Percentiles rank a stretch among this genome's conserved stretches.
phyloP scores from a whole-genome alignment of 2,113 vertebrate species.

The Plotosus lineatus region DNA sequence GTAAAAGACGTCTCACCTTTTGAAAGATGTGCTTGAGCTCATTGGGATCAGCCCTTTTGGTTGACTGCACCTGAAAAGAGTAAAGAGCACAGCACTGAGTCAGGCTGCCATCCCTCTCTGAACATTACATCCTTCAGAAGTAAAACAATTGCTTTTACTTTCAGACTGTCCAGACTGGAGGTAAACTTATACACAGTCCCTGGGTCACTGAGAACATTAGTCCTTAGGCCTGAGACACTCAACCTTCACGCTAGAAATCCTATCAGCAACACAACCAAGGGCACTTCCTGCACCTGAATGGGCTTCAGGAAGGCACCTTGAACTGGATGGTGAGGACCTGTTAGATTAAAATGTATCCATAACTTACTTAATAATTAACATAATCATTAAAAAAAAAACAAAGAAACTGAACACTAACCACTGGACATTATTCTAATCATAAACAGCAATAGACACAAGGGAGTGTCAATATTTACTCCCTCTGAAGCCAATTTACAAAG shows the following conservation, averaged over 20 bases:
- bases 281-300: constrained; percentile 1
- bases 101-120: background rate
- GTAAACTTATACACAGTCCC: background rate
- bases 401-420: background rate
- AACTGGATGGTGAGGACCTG: background rate
- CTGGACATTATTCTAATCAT: background rate
- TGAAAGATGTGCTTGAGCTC: constrained; percentile 90
- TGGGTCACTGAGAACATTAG: background rate
- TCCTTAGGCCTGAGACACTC: background rate
- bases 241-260: background rate
- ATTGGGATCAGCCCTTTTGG: constrained; percentile 88
- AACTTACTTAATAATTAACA: background rate
- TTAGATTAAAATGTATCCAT: too few species aligned
- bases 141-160: background rate
- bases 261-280: background rate
- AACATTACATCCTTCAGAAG: background rate
- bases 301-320: background rate
- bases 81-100: background rate
- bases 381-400: too few species aligned
- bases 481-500: background rate
- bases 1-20: constrained; percentile 85
- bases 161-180: background rate
- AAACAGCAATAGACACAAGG: background rate
- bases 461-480: background rate
- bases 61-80: constrained; percentile 81